Base-by-base conservation (phyloP, 2,888 invertebrate genomes). In the Leucophenga montana region DNA sequence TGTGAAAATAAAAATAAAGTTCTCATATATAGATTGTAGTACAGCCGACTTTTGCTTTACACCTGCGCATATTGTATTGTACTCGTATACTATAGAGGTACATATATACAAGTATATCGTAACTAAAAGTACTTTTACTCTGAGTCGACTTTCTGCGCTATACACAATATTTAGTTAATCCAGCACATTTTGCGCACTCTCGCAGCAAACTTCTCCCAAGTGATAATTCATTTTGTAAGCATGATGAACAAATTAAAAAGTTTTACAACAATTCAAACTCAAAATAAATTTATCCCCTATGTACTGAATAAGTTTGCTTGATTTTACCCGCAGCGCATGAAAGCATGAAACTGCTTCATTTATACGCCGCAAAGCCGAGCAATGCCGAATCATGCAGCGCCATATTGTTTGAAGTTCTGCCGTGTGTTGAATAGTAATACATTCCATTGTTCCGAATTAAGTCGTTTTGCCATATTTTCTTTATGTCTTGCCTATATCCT, bases 241-340 rank as follows among this genome's bases (percentile, higher is more conserved):
- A 73, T 76, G 72, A 80, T 70, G 73, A 71, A 65, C 68, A 72
- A 77, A 77, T 80, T 75, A 74, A 67, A 73, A 75, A 73, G 70
- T 74, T 75, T 75, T 71, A 64, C 71, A 69, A 56, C 48, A 67
- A 50, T 66, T 59, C 59, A 66, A 69, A 67, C 27, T 64, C 66
- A 62, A 67, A 66, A 75, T 68, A 75, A 75, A 75, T 64, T 69
- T 69, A 44, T 67, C 73, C 75, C 73, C 62, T 73, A 71, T 66
- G 75, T 18, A n/a, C 33, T n/a, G n/a, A 59, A 9, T 3, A 33
- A 13, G 59, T 61, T 68, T 39, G 39, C 9, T 8, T 39, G 67
- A 68, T 68, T 61, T 68, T 61, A 61, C 57, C 57, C 67, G 33
- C 61, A 48, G 57, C 50, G 67, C 64, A 57, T 44, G 3, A 56